phyloP scores from a whole-genome alignment of 2,888 invertebrate species.

The Lottia scabra region DNA sequence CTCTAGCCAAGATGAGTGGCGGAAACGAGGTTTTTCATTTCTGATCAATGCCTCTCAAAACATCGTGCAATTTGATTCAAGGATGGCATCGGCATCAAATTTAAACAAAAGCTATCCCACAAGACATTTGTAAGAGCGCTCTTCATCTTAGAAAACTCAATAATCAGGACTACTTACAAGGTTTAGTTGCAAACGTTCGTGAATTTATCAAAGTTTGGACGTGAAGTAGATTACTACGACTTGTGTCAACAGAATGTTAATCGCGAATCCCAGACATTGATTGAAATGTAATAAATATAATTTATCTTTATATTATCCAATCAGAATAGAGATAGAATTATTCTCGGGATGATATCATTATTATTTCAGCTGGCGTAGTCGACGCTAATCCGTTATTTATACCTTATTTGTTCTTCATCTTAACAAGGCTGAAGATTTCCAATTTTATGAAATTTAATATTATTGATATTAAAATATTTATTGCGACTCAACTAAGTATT shows the following conservation, averaged over 20 bases:
- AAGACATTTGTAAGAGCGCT: conserved; percentile 21
- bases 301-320: too few relatives aligned
- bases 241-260: conserved; percentile 10
- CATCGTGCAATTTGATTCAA: conserved; percentile 17
- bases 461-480: too few relatives aligned
- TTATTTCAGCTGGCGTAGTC: too few relatives aligned
- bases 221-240: conserved; percentile 1
- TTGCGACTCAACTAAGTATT: too few relatives aligned
- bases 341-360: too few relatives aligned
- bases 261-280: neutral
- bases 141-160: conserved; percentile 15
- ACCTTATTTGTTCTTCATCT: too few relatives aligned
- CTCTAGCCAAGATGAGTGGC: conserved; percentile 5
- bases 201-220: conserved; percentile 19
- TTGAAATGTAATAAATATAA: conserved; percentile 1
- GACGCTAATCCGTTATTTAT: too few relatives aligned
- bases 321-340: too few relatives aligned
- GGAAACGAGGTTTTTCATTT: conserved; percentile 23
- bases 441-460: too few relatives aligned
- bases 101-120: conserved; percentile 20
- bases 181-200: conserved; percentile 20
- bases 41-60: conserved; percentile 22
- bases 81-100: conserved; percentile 16
- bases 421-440: too few relatives aligned
- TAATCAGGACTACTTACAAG: conserved; percentile 15